phyloP scores from a whole-genome alignment of 2,888 invertebrate genomes.

The Sisyra nigra region DNA sequence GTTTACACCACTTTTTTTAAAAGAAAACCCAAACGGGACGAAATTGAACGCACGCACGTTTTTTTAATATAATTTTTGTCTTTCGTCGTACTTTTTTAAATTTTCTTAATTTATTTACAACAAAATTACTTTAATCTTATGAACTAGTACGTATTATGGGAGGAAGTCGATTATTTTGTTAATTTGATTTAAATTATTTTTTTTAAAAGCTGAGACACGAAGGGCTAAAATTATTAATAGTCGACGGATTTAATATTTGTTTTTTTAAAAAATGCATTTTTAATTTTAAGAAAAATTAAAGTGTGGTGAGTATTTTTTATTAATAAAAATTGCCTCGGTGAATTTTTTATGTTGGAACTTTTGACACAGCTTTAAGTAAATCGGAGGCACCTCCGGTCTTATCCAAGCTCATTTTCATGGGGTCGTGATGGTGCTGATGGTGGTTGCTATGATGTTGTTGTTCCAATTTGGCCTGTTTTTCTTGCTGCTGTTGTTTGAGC shows the following conservation, averaged over 20 bases:
- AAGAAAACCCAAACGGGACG: background rate
- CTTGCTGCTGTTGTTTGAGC: conserved; percentile 79
- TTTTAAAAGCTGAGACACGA: conserved; percentile 1
- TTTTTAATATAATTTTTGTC: conserved; percentile 2
- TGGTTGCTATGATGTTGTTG: conserved; percentile 51
- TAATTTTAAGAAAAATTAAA: background rate
- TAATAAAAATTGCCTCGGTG: conserved; percentile 12
- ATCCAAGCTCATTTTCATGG: conserved; percentile 56
- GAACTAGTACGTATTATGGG: conserved; percentile 9
- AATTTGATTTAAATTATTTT: conserved; percentile 4
- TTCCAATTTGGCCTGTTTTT: conserved; percentile 68
- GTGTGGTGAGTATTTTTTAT: conserved; percentile 8
- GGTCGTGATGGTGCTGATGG: conserved; percentile 44
- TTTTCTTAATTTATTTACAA: conserved; percentile 6
- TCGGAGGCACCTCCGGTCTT: conserved; percentile 47
- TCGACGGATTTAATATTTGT: conserved; percentile 5
- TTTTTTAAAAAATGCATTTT: background rate
- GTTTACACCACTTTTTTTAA: background rate
- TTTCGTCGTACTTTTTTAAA: conserved; percentile 3
- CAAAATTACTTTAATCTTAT: conserved; percentile 5
- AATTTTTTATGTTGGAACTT: conserved; percentile 57
- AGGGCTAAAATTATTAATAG: conserved; percentile 1
- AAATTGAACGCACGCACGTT: background rate
- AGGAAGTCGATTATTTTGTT: conserved; percentile 6
- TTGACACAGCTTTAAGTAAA: conserved; percentile 59